Conservation (phyloP, 2,113 vertebrate species). For the Corapipo altera region DNA sequence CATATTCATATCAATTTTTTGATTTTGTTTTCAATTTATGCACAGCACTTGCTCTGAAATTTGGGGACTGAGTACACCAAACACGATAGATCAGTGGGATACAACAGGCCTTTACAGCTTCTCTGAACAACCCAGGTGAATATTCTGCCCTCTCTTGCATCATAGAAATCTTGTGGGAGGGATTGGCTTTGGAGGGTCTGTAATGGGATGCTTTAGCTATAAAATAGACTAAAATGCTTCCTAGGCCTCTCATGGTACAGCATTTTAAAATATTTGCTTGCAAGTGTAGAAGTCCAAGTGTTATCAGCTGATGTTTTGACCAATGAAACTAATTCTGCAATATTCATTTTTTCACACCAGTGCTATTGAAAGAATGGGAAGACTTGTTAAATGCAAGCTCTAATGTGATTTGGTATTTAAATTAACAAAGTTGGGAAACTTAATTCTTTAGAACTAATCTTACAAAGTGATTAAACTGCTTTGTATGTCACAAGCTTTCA, state of each 20-base stretch:
- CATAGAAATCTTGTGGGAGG: constrained; percentile 74
- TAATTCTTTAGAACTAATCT: constrained; percentile 64
- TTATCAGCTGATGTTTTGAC: constrained; percentile 78
- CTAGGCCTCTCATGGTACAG: constrained; percentile 67
- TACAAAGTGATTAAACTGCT: constrained; percentile 65
- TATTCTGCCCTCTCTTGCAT: constrained; percentile 86
- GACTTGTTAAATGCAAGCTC: constrained; percentile 57
- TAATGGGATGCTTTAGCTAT: constrained; percentile 69
- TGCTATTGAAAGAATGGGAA: constrained; percentile 65
- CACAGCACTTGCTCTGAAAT: constrained; percentile 99
- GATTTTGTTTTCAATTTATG: constrained; percentile 84
- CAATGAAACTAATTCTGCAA: constrained; percentile 68
- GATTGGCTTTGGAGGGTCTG: constrained; percentile 72
- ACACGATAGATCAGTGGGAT: constrained; percentile 99
- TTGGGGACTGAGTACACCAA: constrained; percentile 99
- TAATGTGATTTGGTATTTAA: constrained; percentile 55
- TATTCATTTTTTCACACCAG: constrained; percentile 35
- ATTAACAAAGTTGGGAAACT: constrained; percentile 38
- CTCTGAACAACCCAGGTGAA: constrained; percentile 99
- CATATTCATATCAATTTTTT: constrained; percentile 90
- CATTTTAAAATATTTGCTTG: constrained; percentile 66
- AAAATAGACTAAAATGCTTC: constrained; percentile 70
- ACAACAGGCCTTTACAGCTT: constrained; percentile 99
- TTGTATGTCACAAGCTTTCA: constrained; percentile 63
- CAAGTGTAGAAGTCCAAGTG: constrained; percentile 58